Evolutionary conservation across 2,797 vertebrate genomes (phyloP), one percentile per base, ranked within the genome.

Genomic region (Momotus momota): DNA sequence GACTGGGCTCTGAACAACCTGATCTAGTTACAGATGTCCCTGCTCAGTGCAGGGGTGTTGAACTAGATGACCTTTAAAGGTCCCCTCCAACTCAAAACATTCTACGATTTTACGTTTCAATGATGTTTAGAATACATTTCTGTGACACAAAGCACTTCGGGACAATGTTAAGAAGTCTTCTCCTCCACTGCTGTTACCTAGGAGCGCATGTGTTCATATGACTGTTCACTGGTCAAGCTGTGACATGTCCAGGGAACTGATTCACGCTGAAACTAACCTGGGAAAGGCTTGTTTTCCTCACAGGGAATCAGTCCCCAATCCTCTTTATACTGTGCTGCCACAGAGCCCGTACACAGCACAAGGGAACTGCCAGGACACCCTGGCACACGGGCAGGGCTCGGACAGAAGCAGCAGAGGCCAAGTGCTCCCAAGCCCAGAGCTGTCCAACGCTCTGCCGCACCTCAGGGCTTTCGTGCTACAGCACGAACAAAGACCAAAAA

Each of bases 141-240:
- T 62, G 38, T 12, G 35, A 43, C 3, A 61, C 20, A 69, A 79
- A 72, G 43, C 20, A 69, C 27, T 2, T 35, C 20, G 10, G 35
- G 31, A 69, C 61, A 66, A 40, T 0, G 15, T 26, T 27, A 29
- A 3, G 2, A 22, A 91, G 29, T 23, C 66, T 21, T 62, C 17
- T 49, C 46, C 71, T 51, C 48, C 52, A 14, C 2, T 45, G 48
- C 6, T 70, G 38, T 54, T 10, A 71, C 11, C 9, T 10, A 6
- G 4, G 1, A 0, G 8, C 26, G 14, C 8, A 35, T 13, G 23
- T 1, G 0, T 19, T 6, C 38, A 48, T 46, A 15, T 1, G 41
- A 78, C 22, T 2, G 0, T 20, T 72, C 1, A 2, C 65, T 64
- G 45, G 9, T 65, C 71, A 58, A 22, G 43, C 31, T 5, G 4